These are phyloP conservation scores for Caenorhabditis sulstoni DNA, from an alignment of 2,888 invertebrate genomes.

Conservation along the genomic window DNA sequence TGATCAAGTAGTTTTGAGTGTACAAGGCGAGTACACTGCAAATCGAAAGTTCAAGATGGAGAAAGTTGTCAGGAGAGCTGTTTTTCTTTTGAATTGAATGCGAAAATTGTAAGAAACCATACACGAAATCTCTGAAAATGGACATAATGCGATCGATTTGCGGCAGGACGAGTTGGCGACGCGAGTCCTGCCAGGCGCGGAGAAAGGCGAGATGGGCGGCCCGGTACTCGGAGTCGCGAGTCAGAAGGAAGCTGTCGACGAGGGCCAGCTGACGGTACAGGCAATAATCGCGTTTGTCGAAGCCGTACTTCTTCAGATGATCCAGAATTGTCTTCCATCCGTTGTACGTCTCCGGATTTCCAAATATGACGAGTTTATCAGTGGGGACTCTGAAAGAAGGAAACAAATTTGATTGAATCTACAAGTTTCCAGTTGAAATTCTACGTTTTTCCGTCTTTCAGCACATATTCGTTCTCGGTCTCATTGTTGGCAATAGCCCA, in stretches of 20 bases:
- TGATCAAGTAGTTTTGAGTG: too few species aligned
- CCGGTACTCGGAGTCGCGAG: background rate
- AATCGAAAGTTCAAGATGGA: too few species aligned
- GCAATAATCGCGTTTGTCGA: slow-evolving; percentile 1
- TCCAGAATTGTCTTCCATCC: background rate
- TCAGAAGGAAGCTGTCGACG: background rate
- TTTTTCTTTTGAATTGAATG: too few species aligned
- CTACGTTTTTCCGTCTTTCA: background rate
- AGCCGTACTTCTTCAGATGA: background rate
- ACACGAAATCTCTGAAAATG: too few species aligned
- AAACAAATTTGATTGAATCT: too few species aligned
- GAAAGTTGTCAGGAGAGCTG: too few species aligned
- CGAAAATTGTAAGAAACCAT: too few species aligned
- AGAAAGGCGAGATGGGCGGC: background rate
- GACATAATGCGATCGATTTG: too few species aligned
- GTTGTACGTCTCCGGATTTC: background rate
- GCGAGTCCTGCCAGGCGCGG: background rate
- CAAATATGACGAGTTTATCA: background rate
- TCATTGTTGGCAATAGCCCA: background rate
- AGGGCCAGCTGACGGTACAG: slow-evolving; percentile 5
- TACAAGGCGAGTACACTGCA: too few species aligned
- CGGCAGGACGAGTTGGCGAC: background rate
- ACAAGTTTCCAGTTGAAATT: too few species aligned
- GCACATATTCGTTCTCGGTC: background rate
- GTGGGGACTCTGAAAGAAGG: background rate